phyloP scores from a whole-genome alignment of 2,113 vertebrate genomes.

The Pteruthius melanotis region DNA sequence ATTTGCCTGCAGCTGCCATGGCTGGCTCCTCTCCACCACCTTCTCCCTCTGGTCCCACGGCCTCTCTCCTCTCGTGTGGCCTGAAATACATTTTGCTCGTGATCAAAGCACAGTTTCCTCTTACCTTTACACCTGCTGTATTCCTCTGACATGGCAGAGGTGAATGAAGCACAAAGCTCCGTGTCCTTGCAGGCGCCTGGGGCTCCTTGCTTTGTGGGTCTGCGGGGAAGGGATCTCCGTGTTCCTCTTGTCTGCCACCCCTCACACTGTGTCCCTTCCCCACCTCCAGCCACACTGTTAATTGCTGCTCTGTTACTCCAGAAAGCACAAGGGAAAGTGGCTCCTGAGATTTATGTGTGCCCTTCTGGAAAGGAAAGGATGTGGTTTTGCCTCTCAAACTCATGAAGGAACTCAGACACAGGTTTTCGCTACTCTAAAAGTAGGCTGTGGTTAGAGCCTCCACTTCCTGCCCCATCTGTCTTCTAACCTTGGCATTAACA shows the following conservation, averaged over 20 bases:
- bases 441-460: not conserved
- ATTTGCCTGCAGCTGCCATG: not conserved
- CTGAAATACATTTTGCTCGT: not conserved
- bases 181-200: not conserved
- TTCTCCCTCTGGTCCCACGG: not conserved
- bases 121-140: not conserved
- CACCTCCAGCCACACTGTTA: not conserved
- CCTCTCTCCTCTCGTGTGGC: not conserved
- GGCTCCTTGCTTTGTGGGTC: not conserved
- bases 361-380: not conserved
- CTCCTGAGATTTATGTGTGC: not conserved
- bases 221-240: rapidly evolving
- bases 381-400: not conserved
- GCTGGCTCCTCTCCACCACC: not conserved
- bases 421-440: not conserved
- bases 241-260: not conserved
- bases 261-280: not conserved
- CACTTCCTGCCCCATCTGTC: not conserved
- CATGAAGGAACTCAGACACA: not conserved
- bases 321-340: not conserved
- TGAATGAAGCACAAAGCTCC: not conserved
- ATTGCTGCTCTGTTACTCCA: not conserved
- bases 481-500: not conserved
- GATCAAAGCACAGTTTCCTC: not conserved
- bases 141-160: not conserved